Base-by-base conservation (phyloP, 1,140 invertebrate species). In the Ostrea edulis region DNA sequence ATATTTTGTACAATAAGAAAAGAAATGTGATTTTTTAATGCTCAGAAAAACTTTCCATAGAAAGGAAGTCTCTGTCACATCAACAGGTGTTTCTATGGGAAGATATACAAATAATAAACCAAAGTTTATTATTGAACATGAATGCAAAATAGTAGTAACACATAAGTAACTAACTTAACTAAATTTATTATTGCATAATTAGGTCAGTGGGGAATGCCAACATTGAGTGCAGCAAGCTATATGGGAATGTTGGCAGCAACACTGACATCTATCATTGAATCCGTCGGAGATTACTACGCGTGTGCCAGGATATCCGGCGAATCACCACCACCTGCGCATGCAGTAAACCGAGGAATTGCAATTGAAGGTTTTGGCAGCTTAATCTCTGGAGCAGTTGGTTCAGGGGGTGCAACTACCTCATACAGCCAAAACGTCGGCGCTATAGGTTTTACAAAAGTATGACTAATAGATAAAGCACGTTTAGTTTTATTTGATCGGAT, bases 281-380 rank as follows among this genome's bases (percentile, higher is more conserved):
- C 97, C 0, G 97, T 98, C 84, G 98, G 97, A 91, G 98, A 98
- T 94, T 98, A 98, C 95, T 97, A 97, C 85, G 98, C 98, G 25
- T 98, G 97, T 20, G 97, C 98, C 0, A 96, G 97, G 94, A 97
- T 98, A 96, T 97, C 97, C 87, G 92, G 92, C 35, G 97, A 97
- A 0, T 96, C 97, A 0, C 96, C 97, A 0, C 98, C 98, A 0
- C 98, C 98, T 0, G 95, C 97, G 9, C 97, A 98, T 93, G 98
- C 98, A 0, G 97, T 98, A 25, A 95, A 95, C 89, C 90, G 94
- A 82, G 94, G 94, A 54, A 93, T 92, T 54, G 90, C 91, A 14
- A 97, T 97, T 0, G 98, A 98, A 95, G 98, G 98, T 0, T 92
- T 98, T 20, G 97, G 98, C 0, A 98, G 97, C 0, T 94, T 98